phyloP scores from a whole-genome alignment of 2,888 invertebrate genomes.

The Lasiommata megera region DNA sequence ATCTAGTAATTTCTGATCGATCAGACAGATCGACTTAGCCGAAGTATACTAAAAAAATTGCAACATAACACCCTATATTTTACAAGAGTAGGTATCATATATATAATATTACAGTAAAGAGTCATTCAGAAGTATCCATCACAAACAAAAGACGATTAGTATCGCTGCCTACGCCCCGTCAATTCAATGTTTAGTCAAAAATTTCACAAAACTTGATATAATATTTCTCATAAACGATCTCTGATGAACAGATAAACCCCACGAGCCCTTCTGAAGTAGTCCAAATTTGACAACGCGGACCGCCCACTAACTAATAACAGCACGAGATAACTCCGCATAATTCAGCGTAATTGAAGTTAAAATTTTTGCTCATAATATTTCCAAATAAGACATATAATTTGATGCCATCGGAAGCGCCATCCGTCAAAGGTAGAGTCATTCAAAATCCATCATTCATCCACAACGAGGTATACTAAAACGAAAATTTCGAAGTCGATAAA shows the following conservation, averaged over 20 bases:
- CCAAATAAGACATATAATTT: conserved; percentile 30
- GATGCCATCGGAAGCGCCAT: conserved; percentile 55
- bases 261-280: conserved; percentile 24
- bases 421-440: conserved; percentile 65
- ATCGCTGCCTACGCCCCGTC: conserved; percentile 71
- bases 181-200: conserved; percentile 58
- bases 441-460: conserved; percentile 73
- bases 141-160: conserved; percentile 64
- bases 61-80: too few relatives aligned
- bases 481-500: conserved; percentile 73
- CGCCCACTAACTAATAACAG: conserved; percentile 27
- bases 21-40: too few relatives aligned
- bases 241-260: conserved; percentile 63
- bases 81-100: too few relatives aligned
- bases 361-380: conserved; percentile 2
- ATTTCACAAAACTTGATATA: conserved; percentile 65
- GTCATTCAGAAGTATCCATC: conserved; percentile 53
- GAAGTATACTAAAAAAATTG: too few relatives aligned
- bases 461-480: conserved; percentile 55
- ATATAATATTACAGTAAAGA: too few relatives aligned
- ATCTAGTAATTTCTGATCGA: too few relatives aligned
- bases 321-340: conserved; percentile 9
- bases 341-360: not conserved
- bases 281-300: conserved; percentile 31
- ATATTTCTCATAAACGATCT: conserved; percentile 57